Percentiles rank a stretch among this genome's conserved stretches.
These are phyloP conservation scores for Abrostola triplasia DNA, from an alignment of 2,888 invertebrate genomes.

Conservation along the genomic window DNA sequence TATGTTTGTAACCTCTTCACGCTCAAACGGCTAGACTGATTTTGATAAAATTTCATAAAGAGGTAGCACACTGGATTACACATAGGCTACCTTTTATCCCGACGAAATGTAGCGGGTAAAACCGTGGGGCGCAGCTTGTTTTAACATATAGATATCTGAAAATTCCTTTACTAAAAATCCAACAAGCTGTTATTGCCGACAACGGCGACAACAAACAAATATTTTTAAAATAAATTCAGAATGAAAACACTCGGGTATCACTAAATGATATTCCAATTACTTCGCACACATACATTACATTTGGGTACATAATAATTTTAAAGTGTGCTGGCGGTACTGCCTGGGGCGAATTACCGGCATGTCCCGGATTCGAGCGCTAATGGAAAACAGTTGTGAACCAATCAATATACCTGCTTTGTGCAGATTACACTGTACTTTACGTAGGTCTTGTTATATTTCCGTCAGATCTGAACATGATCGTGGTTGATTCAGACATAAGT, in stretches of 20 bases:
- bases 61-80: no score
- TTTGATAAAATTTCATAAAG: no score
- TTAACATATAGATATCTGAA: no score
- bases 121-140: no score
- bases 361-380: conserved; percentile 68
- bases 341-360: conserved; percentile 60
- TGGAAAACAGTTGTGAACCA: conserved; percentile 77
- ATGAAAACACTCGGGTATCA: background rate
- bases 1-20: no score
- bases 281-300: conserved; percentile 15
- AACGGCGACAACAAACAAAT: no score
- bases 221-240: no score
- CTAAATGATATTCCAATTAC: conserved; percentile 29
- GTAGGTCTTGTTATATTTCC: conserved; percentile 1
- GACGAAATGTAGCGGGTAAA: no score
- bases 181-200: no score
- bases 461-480: background rate
- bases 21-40: no score
- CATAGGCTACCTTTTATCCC: no score
- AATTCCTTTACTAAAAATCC: no score
- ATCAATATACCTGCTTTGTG: conserved; percentile 62
- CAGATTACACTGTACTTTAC: conserved; percentile 35
- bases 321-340: conserved; percentile 43
- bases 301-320: conserved; percentile 36
- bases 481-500: background rate